phyloP scores from a whole-genome alignment of 2,113 vertebrate genomes.

The Brachyhypopomus gauderio region DNA sequence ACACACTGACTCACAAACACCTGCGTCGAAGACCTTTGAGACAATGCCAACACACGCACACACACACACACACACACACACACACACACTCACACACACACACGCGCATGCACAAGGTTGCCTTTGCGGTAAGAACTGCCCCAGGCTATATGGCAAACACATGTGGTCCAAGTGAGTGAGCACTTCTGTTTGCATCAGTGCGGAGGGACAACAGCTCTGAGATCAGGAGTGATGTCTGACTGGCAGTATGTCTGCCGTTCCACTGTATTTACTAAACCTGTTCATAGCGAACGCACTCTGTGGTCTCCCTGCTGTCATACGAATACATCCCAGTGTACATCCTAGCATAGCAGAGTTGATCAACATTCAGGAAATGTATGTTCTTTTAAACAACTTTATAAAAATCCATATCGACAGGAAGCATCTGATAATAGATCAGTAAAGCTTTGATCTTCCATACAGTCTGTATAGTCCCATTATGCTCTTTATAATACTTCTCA shows the following conservation, averaged over 20 bases:
- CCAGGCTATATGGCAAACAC: slow-evolving; percentile 13
- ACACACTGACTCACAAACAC: slow-evolving; percentile 25
- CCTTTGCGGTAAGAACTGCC: not conserved
- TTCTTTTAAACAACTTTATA: too few species aligned
- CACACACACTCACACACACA: not conserved
- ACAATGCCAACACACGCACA: slow-evolving; percentile 22
- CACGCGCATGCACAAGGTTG: too few species aligned
- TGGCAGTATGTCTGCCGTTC: not conserved
- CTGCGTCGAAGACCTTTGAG: slow-evolving; percentile 35
- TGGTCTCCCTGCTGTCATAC: not conserved
- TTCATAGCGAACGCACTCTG: not conserved
- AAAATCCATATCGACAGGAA: too few species aligned
- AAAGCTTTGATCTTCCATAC: too few species aligned
- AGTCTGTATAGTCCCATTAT: too few species aligned
- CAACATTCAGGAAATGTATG: too few species aligned
- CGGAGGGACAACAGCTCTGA: not conserved
- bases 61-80: not conserved
- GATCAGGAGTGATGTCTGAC: not conserved
- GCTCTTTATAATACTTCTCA: too few species aligned
- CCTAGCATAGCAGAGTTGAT: too few species aligned
- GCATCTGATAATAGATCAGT: too few species aligned
- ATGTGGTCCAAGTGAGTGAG: not conserved
- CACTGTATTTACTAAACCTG: not conserved
- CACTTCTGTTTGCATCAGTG: not conserved
- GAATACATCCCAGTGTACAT: not conserved